Percentiles rank a stretch among this genome's conserved stretches.
Evolutionary conservation across 2,113 vertebrate species (phyloP).

Genomic region (Psittacula cyanocephala): DNA sequence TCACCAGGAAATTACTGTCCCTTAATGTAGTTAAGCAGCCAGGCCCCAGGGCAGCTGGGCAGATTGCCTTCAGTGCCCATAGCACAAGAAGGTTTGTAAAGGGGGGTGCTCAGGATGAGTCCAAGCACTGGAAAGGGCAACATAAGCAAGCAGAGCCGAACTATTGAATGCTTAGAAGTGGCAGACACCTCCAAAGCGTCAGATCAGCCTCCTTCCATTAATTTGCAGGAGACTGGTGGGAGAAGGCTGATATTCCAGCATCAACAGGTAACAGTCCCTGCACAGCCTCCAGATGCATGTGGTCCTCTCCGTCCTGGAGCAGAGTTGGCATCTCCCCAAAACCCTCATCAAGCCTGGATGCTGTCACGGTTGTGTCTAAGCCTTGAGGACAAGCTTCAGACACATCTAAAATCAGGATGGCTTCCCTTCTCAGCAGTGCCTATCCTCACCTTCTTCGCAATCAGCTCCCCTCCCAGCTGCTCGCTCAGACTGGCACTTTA

Average conservation of each 20-base stretch:
- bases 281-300: fast-evolving
- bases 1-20: constrained; percentile 53
- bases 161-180: neutral
- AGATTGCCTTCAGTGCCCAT: neutral
- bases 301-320: fast-evolving
- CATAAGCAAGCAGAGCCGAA: neutral
- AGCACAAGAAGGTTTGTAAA: neutral
- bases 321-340: neutral
- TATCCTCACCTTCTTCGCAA: neutral
- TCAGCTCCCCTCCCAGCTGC: neutral
- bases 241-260: neutral
- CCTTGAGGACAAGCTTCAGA: neutral
- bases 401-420: neutral
- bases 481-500: neutral
- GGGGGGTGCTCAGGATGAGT: neutral
- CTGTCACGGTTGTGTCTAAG: neutral
- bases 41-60: neutral
- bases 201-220: neutral
- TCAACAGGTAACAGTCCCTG: neutral
- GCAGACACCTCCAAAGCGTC: neutral
- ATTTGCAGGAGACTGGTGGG: neutral
- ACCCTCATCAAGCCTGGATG: neutral
- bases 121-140: neutral
- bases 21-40: constrained; percentile 5
- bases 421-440: neutral